A percentile compares a stretch with the other conserved stretches of the same genome.
Conservation (phyloP, 2,797 vertebrate species). For the Balearica regulorum region DNA sequence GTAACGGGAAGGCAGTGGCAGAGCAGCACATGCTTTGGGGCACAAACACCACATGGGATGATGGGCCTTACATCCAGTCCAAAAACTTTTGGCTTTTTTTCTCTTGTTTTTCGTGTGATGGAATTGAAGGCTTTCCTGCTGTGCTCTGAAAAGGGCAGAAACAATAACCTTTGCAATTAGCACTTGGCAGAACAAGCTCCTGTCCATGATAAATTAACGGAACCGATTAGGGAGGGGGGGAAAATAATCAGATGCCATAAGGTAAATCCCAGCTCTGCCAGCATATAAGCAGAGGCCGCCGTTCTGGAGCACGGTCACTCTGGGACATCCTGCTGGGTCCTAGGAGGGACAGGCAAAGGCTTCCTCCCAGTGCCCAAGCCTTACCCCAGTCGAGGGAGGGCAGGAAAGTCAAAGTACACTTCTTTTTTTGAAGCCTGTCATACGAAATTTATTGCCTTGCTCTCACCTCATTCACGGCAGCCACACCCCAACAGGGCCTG, state of each 20-base stretch:
- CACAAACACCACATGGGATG: rapidly evolving
- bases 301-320: background rate
- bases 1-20: background rate
- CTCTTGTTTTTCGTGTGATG: background rate
- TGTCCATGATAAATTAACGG: constrained; percentile 34
- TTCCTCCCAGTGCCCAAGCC: background rate
- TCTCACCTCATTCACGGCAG: background rate
- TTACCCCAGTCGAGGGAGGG: background rate
- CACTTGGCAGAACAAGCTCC: constrained; percentile 46
- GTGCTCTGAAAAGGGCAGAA: constrained; percentile 25
- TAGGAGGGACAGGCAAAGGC: background rate
- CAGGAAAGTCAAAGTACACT: background rate
- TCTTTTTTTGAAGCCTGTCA: background rate
- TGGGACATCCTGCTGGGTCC: background rate
- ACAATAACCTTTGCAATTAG: constrained; percentile 61
- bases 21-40: background rate
- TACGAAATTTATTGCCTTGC: background rate
- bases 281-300: rapidly evolving
- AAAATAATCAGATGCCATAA: background rate
- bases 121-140: constrained; percentile 35
- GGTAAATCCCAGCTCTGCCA: background rate
- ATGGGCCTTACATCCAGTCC: background rate
- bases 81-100: background rate
- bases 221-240: constrained; percentile 5
- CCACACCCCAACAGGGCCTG: background rate